Evolutionary conservation across 2,888 invertebrate genomes (phyloP), one percentile per base, ranked within the genome.

Genomic region (Drosophila infuscata): DNA sequence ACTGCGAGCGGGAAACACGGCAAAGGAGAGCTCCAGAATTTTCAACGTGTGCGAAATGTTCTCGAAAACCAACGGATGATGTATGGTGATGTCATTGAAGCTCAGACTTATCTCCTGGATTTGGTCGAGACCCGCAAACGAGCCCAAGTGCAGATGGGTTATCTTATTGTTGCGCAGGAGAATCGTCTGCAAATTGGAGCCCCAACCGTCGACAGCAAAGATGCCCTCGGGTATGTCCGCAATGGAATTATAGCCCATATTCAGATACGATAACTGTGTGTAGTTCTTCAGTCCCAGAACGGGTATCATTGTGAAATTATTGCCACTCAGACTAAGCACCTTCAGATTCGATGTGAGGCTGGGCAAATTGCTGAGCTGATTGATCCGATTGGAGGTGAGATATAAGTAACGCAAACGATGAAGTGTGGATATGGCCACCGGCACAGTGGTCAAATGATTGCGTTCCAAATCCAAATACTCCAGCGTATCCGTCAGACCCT

Each of bases 41-140:
- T 97, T 96, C 60, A 98, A 93, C 30, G 95, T 95, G 61, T 95
- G 95, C 41, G 96, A 95, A 70, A 98, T 94, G 85, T 97, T 96
- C 69, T 95, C 94, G 92, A 98, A 97, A 25, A 97, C 96, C 90
- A 96, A 95, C 33, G 96, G 95, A 91, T 97, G 96, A 81, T 98
- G 95, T 89, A 96, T 96, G 84, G 96, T 95, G 76, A 99, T 95
- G 90, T 97, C 96, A 93, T 99, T 99, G 93, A 98, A 98, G 91
- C 98, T 98, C 79, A 99, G 94, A 93, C 97, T 97, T 78, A 99
- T 95, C 93, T 98, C 98, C 89, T 96, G 96, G 81, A 99, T 94
- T 81, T 96, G 95, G 77, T 95, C 95, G 60, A 96, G 94, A 48
- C 96, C 95, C 70, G 95, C 94, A 92, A 98, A 97, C 79, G 96